Conservation (phyloP, 2,888 invertebrate genomes). For the Dromius quadrimaculatus region DNA sequence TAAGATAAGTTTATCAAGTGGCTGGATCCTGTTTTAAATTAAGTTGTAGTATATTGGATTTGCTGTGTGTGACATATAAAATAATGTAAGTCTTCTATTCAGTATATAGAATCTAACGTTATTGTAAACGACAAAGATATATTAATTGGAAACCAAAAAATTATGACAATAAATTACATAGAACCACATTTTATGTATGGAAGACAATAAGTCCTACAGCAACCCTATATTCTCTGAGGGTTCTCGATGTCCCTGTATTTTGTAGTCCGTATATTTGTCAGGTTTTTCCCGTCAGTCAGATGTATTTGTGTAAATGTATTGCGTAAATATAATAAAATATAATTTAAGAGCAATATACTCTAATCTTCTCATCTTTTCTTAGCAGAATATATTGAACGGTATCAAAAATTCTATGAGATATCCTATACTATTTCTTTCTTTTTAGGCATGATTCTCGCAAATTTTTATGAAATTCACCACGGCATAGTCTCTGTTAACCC, state of each 20-base stretch:
- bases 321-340: conserved; percentile 42
- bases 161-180: conserved; percentile 50
- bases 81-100: conserved; percentile 34
- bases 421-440: too few relatives aligned
- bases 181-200: conserved; percentile 48
- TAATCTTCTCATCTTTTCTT: neutral
- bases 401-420: too few relatives aligned
- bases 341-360: conserved; percentile 34
- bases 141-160: conserved; percentile 52
- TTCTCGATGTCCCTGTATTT: conserved; percentile 43
- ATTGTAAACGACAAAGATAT: conserved; percentile 45
- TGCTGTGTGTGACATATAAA: conserved; percentile 53
- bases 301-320: conserved; percentile 52
- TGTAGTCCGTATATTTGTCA: conserved; percentile 44
- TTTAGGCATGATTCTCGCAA: too few relatives aligned
- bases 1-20: conserved; percentile 3
- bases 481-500: too few relatives aligned
- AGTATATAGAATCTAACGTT: conserved; percentile 39
- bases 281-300: conserved; percentile 26
- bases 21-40: conserved; percentile 39
- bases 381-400: too few relatives aligned
- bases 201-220: conserved; percentile 48
- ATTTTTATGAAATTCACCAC: too few relatives aligned
- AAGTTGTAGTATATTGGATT: conserved; percentile 36
- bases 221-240: conserved; percentile 42